These are phyloP conservation scores for Lypha dubia DNA, from an alignment of 2,888 invertebrate species.

Conservation along the genomic window DNA sequence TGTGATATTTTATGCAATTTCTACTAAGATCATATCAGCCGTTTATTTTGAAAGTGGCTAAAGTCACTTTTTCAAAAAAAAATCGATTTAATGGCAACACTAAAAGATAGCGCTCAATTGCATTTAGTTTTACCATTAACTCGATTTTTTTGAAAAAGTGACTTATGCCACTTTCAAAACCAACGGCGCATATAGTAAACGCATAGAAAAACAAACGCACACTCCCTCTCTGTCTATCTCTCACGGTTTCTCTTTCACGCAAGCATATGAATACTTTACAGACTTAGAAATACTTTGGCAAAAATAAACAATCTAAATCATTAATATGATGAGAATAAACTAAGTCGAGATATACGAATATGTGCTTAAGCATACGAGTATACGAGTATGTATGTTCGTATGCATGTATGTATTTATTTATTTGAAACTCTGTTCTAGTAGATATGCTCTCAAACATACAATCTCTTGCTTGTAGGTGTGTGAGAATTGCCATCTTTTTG, in stretches of 20 bases:
- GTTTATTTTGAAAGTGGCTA: no score
- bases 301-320: constrained; percentile 16
- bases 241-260: not conserved
- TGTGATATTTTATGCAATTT: constrained; percentile 68
- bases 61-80: no score
- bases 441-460: constrained; percentile 13
- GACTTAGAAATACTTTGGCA: not conserved
- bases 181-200: no score
- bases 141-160: no score
- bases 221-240: not conserved
- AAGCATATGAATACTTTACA: constrained; percentile 4
- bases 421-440: not conserved
- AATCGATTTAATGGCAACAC: no score
- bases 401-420: not conserved
- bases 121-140: no score
- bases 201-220: not conserved
- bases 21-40: constrained; percentile 41
- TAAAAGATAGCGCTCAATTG: no score
- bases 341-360: no score
- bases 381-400: not conserved
- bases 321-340: constrained; percentile 22
- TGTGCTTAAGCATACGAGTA: not conserved
- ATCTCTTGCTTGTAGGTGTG: not conserved
- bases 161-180: no score
- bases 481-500: constrained; percentile 2